phyloP scores from a whole-genome alignment of 2,797 vertebrate genomes.

The Poecilia picta region DNA sequence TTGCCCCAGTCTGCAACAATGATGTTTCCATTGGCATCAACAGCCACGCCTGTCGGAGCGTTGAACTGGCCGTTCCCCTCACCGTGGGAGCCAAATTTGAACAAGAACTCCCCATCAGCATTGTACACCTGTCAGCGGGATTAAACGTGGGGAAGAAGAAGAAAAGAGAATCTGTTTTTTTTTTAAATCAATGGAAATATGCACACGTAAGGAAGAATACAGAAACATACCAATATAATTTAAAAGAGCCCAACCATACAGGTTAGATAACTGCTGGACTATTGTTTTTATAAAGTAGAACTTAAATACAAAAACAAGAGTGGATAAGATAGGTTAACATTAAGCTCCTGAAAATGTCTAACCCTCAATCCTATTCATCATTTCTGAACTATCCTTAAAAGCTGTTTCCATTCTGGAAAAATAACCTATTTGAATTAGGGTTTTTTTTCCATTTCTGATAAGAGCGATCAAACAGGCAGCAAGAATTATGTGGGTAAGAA shows the following conservation, averaged over 20 bases:
- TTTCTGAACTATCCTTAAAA: background rate
- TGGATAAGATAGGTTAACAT: background rate
- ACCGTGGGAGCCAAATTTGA: slow-evolving; percentile 96
- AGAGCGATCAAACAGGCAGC: background rate
- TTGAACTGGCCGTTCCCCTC: slow-evolving; percentile 98
- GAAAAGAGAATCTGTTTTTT: background rate
- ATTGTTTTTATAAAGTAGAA: background rate
- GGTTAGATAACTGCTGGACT: background rate
- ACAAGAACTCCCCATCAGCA: slow-evolving; percentile 95
- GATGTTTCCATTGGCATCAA: slow-evolving; percentile 94
- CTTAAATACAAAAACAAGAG: too few relatives aligned
- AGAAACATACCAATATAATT: background rate
- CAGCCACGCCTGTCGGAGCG: slow-evolving; percentile 93
- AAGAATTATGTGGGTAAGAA: background rate
- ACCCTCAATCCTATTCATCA: background rate
- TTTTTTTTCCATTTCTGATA: background rate
- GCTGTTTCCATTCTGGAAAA: background rate
- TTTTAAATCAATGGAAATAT: slow-evolving; percentile 2
- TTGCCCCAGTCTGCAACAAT: slow-evolving; percentile 99
- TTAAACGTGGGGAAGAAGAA: slow-evolving; percentile 21
- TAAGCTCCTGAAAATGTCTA: background rate
- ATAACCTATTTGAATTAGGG: background rate
- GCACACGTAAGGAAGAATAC: background rate
- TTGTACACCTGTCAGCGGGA: slow-evolving; percentile 87
- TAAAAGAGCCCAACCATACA: background rate